Evolutionary conservation across 2,797 vertebrate genomes (phyloP), one percentile per base, ranked within the genome.

Genomic region (Anguilla obscura): DNA sequence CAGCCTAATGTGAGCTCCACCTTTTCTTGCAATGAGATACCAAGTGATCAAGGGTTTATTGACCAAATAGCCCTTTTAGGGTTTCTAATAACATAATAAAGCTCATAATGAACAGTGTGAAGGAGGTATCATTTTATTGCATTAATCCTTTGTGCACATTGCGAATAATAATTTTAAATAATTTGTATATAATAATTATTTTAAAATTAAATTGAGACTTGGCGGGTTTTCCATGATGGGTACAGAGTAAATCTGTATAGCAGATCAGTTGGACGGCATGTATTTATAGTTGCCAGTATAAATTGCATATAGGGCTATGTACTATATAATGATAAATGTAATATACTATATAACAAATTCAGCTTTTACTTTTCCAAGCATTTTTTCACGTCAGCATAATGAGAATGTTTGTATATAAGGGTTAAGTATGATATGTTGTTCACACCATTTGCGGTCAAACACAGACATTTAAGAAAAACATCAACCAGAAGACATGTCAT

Each of bases 11-110:
- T 60, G 85, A 89, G 89, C 88, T 87, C 89, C 90, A 90, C 89
- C 91, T 92, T 90, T 89, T 91, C 87, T 85, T 36, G 86, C 90
- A 89, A 91, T 88, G 87, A 88, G 89, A 90, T 88, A 90, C 87
- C 90, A 91, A 93, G 92, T 90, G 89, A 90, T 89, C 91, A 88
- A 90, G 90, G 92, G 90, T 91, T 92, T 91, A 92, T 88, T 90
- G 90, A 89, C 89, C 87, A 90, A 92, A 91, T 91, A 89, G 89
- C 86, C 86, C 80, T 90, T 91, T 92, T 63, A 88, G 85, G 90
- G 63, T 87, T 85, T 89, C 36, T 84, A 90, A 90, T 89, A 87
- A 87, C 88, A 88, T 48, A 74, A 89, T 88, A 88, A 90, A 87
- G 87, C 85, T 88, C 89, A 87, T 91, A 89, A 92, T 91, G 91